These are phyloP conservation scores for Cactoblastis cactorum DNA, from an alignment of 2,888 invertebrate genomes.

Conservation along the genomic window DNA sequence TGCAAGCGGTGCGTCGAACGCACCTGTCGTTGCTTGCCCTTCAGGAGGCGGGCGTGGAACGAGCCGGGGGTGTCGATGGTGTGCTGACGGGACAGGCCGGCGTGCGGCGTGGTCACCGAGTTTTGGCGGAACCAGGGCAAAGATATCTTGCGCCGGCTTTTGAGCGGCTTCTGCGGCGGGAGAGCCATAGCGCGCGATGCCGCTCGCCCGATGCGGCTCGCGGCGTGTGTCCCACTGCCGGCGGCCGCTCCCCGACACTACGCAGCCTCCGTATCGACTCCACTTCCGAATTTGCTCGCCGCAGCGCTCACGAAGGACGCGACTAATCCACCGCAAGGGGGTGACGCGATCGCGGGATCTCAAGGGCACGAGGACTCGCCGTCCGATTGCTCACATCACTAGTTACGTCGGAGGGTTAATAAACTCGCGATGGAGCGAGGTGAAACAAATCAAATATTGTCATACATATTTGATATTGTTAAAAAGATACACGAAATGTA, in stretches of 20 bases:
- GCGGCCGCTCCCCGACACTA: constrained; percentile 47
- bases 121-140: constrained; percentile 94
- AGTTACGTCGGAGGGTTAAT: neutral
- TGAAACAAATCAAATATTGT: too few species aligned
- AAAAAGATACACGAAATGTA: too few species aligned
- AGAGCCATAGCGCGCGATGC: constrained; percentile 49
- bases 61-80: constrained; percentile 94
- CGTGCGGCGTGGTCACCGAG: constrained; percentile 86
- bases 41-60: constrained; percentile 87
- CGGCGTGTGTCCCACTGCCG: constrained; percentile 55
- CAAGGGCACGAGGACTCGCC: constrained; percentile 16
- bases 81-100: constrained; percentile 89
- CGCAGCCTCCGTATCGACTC: constrained; percentile 77
- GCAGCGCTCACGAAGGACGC: constrained; percentile 57
- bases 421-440: too few species aligned
- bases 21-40: constrained; percentile 80
- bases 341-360: constrained; percentile 35
- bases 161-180: constrained; percentile 76
- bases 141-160: constrained; percentile 90
- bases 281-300: constrained; percentile 58
- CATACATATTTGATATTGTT: too few species aligned
- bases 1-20: constrained; percentile 33
- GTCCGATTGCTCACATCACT: neutral
- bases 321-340: constrained; percentile 69
- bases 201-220: constrained; percentile 55